Evolutionary conservation across 37 sponge, comb jelly and placozoan species (phyloP).

Genomic region (Ephydatia muelleri): DNA sequence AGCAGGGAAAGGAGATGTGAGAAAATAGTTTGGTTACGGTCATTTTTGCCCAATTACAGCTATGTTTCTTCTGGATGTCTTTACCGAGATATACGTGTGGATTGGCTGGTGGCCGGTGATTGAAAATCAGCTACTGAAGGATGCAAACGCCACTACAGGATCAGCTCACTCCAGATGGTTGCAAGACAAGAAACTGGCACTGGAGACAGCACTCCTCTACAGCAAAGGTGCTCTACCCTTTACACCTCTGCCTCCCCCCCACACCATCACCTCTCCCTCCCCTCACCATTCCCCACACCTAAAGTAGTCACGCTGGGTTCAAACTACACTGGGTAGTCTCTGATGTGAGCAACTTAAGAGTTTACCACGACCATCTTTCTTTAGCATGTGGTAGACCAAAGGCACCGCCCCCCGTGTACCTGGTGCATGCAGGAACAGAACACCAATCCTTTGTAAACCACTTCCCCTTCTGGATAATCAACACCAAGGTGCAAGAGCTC

Average conservation of each 20-base stretch:
- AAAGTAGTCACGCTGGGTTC: neutral
- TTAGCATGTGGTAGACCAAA: slow-evolving; percentile 21
- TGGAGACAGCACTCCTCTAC: slow-evolving; percentile 90
- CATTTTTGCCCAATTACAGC: slow-evolving; percentile 39
- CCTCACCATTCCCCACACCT: neutral
- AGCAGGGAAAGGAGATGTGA: too few species aligned
- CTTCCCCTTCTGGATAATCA: slow-evolving; percentile 84
- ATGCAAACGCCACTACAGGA: slow-evolving; percentile 78
- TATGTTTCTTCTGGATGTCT: slow-evolving; percentile 88
- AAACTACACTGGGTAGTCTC: neutral
- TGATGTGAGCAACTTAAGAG: neutral
- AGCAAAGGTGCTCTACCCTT: slow-evolving; percentile 86
- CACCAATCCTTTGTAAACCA: slow-evolving; percentile 63
- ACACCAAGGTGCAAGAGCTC: slow-evolving; percentile 44
- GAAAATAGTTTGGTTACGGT: too few species aligned
- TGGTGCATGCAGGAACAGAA: slow-evolving; percentile 82
- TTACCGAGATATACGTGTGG: slow-evolving; percentile 88
- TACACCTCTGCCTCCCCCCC: neutral
- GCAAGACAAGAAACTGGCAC: slow-evolving; percentile 88
- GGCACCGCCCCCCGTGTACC: slow-evolving; percentile 59
- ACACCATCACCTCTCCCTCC: neutral
- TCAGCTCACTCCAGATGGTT: slow-evolving; percentile 68
- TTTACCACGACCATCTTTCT: neutral
- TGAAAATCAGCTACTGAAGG: slow-evolving; percentile 55
- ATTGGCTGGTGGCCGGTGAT: slow-evolving; percentile 93